These are phyloP conservation scores for Brachyptera putata DNA, from an alignment of 2,888 invertebrate species.

Conservation along the genomic window DNA sequence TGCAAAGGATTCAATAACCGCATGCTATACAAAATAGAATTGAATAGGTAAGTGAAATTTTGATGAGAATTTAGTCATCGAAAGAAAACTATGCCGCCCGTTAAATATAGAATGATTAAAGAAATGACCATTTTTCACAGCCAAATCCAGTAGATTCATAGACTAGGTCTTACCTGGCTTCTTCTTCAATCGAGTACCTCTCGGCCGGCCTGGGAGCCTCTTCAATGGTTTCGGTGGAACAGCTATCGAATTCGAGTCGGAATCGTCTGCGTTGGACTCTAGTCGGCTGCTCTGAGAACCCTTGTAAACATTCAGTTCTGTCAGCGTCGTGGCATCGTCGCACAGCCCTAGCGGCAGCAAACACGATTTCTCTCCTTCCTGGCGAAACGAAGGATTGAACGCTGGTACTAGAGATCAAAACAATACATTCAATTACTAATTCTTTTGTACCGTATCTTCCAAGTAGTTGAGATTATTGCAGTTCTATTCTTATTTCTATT, in stretches of 20 bases:
- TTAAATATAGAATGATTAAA: too few relatives aligned
- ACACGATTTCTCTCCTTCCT: not conserved
- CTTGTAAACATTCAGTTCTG: not conserved
- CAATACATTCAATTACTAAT: not conserved
- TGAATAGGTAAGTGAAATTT: not conserved
- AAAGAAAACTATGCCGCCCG: too few relatives aligned
- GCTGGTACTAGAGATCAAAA: not conserved
- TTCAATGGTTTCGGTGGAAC: conserved; percentile 1
- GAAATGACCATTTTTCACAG: too few relatives aligned
- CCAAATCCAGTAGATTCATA: too few relatives aligned
- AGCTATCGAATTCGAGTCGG: not conserved
- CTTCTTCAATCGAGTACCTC: conserved; percentile 35
- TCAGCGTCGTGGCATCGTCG: not conserved
- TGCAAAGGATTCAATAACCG: too few relatives aligned
- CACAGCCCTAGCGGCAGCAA: not conserved
- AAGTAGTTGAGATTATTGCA: too few relatives aligned
- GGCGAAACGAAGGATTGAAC: not conserved
- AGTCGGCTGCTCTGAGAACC: not conserved
- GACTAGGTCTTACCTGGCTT: conserved; percentile 34
- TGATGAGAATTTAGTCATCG: not conserved
- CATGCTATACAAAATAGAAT: not conserved
- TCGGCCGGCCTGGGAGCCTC: conserved; percentile 35
- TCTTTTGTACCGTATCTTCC: too few relatives aligned
- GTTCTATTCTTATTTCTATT: too few relatives aligned
- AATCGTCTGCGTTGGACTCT: not conserved